Evolutionary conservation across 2,888 invertebrate species (phyloP).

Genomic region (Aporophyla lueneburgensis): DNA sequence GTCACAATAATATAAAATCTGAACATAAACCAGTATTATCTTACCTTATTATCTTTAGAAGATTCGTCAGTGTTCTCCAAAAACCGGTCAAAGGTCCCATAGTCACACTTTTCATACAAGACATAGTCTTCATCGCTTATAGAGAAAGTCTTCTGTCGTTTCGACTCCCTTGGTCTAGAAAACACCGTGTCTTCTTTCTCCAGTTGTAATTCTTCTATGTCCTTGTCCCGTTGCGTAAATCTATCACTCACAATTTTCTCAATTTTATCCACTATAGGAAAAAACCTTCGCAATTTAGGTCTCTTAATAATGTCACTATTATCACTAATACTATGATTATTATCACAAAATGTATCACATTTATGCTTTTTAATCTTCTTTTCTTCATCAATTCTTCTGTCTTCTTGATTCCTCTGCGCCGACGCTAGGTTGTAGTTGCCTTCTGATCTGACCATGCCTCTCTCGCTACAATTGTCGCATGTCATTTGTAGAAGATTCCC

Average conservation of each 20-base stretch:
- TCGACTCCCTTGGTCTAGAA: conserved; percentile 77
- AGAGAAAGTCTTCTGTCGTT: conserved; percentile 84
- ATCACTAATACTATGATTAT: conserved; percentile 74
- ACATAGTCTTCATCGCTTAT: conserved; percentile 84
- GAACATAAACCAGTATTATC: conserved; percentile 14
- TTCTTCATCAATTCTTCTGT: conserved; percentile 78
- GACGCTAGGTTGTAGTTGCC: conserved; percentile 81
- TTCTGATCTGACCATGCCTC: conserved; percentile 85
- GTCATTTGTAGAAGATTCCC: conserved; percentile 77
- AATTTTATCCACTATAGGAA: conserved; percentile 82
- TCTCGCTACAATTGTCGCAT: conserved; percentile 75
- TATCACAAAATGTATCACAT: conserved; percentile 84
- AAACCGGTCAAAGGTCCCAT: conserved; percentile 83
- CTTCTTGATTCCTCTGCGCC: conserved; percentile 61
- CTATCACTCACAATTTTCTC: conserved; percentile 84
- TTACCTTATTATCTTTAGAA: conserved; percentile 71
- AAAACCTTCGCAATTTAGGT: conserved; percentile 83
- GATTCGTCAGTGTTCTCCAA: conserved; percentile 69
- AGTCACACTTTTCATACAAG: conserved; percentile 86
- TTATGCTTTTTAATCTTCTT: conserved; percentile 86
- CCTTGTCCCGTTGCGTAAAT: conserved; percentile 73
- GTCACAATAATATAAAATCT: no score
- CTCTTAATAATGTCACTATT: conserved; percentile 81
- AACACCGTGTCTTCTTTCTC: conserved; percentile 85
- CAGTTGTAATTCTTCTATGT: conserved; percentile 82